Conservation (phyloP, 2,888 invertebrate genomes). For the Sminthurides aquaticus region DNA sequence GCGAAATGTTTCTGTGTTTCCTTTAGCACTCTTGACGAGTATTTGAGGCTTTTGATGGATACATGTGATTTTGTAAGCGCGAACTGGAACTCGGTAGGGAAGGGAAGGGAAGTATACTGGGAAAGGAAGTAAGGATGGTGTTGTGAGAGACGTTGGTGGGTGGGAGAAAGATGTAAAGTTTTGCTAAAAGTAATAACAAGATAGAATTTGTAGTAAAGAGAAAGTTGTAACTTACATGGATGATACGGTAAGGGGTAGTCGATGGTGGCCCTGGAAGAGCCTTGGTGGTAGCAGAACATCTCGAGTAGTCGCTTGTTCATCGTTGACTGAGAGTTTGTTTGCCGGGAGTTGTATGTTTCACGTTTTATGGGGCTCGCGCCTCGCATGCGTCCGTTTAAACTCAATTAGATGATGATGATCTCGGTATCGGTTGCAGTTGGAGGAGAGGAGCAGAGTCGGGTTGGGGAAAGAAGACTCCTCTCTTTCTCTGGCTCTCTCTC, state of each 20-base stretch:
- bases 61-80: too few species aligned
- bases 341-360: background rate
- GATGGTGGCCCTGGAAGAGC: conserved; percentile 20
- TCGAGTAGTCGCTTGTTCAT: conserved; percentile 48
- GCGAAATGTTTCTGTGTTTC: too few species aligned
- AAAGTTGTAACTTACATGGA: conserved; percentile 23
- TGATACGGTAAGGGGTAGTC: conserved; percentile 27
- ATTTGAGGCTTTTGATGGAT: too few species aligned
- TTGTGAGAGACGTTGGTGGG: too few species aligned
- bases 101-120: too few species aligned
- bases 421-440: background rate
- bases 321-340: conserved; percentile 14
- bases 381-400: conserved; percentile 25
- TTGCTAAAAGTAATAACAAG: too few species aligned
- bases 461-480: background rate
- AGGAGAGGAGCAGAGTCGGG: background rate
- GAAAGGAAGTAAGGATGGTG: too few species aligned
- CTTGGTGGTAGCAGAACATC: conserved; percentile 80
- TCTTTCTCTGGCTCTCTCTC: too few species aligned
- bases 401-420: conserved; percentile 23
- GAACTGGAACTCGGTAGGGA: too few species aligned
- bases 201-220: too few species aligned
- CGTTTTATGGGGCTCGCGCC: conserved; percentile 22
- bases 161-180: too few species aligned
- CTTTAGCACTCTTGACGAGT: too few species aligned